Conservation (phyloP, 2,113 vertebrate species). For the Albula glossodonta region DNA sequence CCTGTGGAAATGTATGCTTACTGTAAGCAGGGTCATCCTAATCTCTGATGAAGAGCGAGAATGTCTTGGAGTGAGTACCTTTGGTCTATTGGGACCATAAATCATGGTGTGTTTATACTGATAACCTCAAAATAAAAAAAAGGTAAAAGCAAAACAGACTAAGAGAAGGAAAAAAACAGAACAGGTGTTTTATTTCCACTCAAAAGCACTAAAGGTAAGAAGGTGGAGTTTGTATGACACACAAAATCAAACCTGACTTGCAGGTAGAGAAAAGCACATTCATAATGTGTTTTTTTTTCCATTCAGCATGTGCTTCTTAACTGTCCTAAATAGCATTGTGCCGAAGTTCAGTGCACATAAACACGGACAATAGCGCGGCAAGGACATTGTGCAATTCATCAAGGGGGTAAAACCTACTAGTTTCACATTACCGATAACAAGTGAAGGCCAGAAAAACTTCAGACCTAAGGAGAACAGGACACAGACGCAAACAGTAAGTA, state of each 20-base stretch:
- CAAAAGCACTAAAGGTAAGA: slow-evolving; percentile 28
- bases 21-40: slow-evolving; percentile 17
- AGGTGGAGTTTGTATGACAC: slow-evolving; percentile 26
- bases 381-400: slow-evolving; percentile 48
- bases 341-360: slow-evolving; percentile 56
- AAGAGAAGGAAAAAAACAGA: not conserved
- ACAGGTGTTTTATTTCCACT: not conserved
- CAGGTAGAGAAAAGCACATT: slow-evolving; percentile 30
- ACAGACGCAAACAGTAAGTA: slow-evolving; percentile 15
- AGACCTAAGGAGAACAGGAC: slow-evolving; percentile 25
- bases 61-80: not conserved
- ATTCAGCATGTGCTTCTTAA: slow-evolving; percentile 24
- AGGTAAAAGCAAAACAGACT: slow-evolving; percentile 35
- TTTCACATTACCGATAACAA: slow-evolving; percentile 44
- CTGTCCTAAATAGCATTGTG: slow-evolving; percentile 44
- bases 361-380: slow-evolving; percentile 51
- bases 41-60: not conserved
- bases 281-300: slow-evolving; percentile 33
- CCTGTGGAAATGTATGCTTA: slow-evolving; percentile 11
- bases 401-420: slow-evolving; percentile 35
- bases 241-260: slow-evolving; percentile 42
- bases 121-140: slow-evolving; percentile 54
- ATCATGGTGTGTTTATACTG: slow-evolving; percentile 39
- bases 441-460: slow-evolving; percentile 21
- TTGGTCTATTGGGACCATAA: not conserved